These are phyloP conservation scores for Tetragonula clypearis DNA, from an alignment of 1,140 invertebrate species.

Conservation along the genomic window DNA sequence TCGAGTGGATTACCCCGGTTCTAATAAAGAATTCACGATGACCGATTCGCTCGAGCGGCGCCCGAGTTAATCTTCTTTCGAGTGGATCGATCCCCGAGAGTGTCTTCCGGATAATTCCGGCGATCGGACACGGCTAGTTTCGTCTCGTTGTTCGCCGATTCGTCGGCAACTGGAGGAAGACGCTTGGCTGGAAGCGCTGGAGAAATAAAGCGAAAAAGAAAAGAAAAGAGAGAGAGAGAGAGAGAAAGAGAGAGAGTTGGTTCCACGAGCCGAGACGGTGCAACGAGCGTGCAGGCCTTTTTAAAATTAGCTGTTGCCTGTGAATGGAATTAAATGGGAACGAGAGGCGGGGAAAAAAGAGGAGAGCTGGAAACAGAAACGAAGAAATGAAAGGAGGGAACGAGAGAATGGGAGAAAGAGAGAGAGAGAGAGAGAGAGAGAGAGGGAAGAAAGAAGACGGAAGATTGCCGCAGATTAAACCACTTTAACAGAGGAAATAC, in stretches of 20 bases:
- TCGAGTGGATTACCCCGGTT: not conserved
- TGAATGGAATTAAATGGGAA: slow-evolving; percentile 36
- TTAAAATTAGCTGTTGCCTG: slow-evolving; percentile 33
- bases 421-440: not conserved
- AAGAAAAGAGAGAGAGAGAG: too few species aligned
- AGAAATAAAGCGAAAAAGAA: too few species aligned
- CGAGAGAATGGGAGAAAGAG: too few species aligned
- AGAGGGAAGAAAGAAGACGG: not conserved
- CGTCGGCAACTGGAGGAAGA: too few species aligned
- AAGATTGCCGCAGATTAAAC: slow-evolving; percentile 31
- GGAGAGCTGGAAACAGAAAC: not conserved
- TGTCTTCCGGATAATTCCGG: not conserved
- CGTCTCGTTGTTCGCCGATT: not conserved
- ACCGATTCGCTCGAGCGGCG: not conserved
- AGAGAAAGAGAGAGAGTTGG: not conserved
- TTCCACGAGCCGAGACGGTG: not conserved
- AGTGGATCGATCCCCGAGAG: not conserved
- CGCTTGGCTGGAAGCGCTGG: not conserved
- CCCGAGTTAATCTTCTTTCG: not conserved
- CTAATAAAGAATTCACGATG: not conserved
- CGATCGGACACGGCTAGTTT: not conserved
- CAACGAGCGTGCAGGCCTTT: slow-evolving; percentile 22
- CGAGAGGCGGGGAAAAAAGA: not conserved
- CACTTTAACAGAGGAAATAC: slow-evolving; percentile 18
- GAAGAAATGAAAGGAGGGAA: not conserved